These are phyloP conservation scores for Isaurus tuberculatus DNA, from an alignment of 92 coral and sea anemone species.

Conservation along the genomic window DNA sequence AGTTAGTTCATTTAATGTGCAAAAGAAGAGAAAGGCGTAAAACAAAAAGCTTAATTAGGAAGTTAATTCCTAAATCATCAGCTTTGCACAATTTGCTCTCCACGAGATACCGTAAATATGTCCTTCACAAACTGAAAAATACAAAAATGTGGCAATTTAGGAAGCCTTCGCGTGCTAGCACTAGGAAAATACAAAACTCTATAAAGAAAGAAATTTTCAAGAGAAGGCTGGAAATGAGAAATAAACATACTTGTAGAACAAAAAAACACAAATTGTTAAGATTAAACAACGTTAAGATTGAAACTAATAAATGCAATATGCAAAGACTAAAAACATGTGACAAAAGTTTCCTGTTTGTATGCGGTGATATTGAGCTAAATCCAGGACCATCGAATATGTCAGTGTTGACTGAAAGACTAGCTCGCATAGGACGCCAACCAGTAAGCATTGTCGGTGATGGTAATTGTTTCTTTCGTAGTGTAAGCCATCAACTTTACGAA, in stretches of 20 bases:
- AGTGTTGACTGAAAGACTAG: constrained; percentile 36
- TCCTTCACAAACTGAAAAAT: constrained; percentile 40
- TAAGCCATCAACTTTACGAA: constrained; percentile 52
- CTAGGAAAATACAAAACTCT: constrained; percentile 12
- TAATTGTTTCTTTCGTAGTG: constrained; percentile 52
- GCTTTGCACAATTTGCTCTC: constrained; percentile 46
- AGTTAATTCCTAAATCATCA: constrained; percentile 40
- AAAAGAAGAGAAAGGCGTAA: constrained; percentile 40
- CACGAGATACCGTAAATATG: constrained; percentile 40
- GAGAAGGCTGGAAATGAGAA: constrained; percentile 11
- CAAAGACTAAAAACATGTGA: constrained; percentile 18
- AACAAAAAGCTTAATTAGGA: constrained; percentile 38
- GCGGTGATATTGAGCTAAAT: constrained; percentile 26
- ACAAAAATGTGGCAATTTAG: constrained; percentile 38
- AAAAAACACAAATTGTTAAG: constrained; percentile 45
- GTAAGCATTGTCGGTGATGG: constrained; percentile 56
- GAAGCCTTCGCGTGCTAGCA: constrained; percentile 15
- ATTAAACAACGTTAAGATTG: constrained; percentile 21
- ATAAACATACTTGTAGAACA: constrained; percentile 31
- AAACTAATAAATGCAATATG: constrained; percentile 23
- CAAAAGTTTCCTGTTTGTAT: constrained; percentile 21
- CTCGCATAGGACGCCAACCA: constrained; percentile 52
- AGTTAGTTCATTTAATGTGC: constrained; percentile 44
- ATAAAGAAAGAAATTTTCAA: constrained; percentile 26
- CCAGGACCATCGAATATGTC: constrained; percentile 22